Evolutionary conservation across 2,888 invertebrate genomes (phyloP).

Genomic region (Epirrhoe alternata): DNA sequence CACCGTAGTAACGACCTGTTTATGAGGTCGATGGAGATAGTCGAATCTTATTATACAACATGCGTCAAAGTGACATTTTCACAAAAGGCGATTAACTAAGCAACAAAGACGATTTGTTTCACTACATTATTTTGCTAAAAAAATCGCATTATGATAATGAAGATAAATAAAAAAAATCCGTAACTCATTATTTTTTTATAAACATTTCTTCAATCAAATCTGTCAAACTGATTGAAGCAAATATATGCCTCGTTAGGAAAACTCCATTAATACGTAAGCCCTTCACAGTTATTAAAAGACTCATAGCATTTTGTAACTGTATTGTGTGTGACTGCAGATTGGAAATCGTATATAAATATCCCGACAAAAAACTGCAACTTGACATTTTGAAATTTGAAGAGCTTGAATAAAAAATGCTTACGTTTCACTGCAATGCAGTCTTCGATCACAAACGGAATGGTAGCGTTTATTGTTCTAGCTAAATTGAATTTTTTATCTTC

Average conservation of each 20-base stretch:
- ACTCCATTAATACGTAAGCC: too few relatives aligned
- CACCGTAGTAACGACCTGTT: slow-evolving; percentile 4
- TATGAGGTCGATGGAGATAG: slow-evolving; percentile 5
- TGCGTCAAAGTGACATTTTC: background rate
- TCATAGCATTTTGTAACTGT: background rate
- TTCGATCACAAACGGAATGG: slow-evolving; percentile 37
- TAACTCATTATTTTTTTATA: too few relatives aligned
- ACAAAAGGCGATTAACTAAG: too few relatives aligned
- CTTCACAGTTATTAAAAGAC: too few relatives aligned
- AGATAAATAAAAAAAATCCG: too few relatives aligned
- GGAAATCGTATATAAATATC: background rate
- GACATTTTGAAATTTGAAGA: slow-evolving; percentile 28
- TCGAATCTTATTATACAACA: background rate
- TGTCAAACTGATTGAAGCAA: too few relatives aligned
- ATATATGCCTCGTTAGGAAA: too few relatives aligned
- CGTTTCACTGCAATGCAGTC: slow-evolving; percentile 49
- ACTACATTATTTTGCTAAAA: too few relatives aligned
- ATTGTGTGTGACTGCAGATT: background rate
- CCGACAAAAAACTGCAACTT: slow-evolving; percentile 15
- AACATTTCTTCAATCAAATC: too few relatives aligned
- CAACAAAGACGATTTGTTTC: too few relatives aligned
- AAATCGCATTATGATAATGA: too few relatives aligned
- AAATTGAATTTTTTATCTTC: slow-evolving; percentile 21
- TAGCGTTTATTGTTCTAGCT: slow-evolving; percentile 27
- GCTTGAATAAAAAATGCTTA: slow-evolving; percentile 46